Evolutionary conservation across 1,140 invertebrate species (phyloP), one percentile per base, ranked within the genome.

Genomic region (Hormaphis cornu): DNA sequence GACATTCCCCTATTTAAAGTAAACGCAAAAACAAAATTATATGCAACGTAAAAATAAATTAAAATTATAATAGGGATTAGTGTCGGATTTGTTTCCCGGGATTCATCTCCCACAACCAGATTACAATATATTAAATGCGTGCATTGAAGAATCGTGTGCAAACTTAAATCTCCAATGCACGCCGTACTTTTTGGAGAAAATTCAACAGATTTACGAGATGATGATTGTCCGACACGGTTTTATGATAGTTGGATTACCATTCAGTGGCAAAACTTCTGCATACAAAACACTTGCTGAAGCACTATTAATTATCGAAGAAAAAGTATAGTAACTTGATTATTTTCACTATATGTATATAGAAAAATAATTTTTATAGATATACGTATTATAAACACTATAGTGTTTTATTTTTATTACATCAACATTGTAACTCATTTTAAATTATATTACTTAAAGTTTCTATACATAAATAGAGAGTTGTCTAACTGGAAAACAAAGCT

Each of bases 171-270:
- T 96, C 1, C 91, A 95, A 77, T 87, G 87, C 71, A 89, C 86
- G 1, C 81, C 85, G 0, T 88, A 87, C 78, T 95, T 97, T 76
- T 77, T 95, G 58, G 88, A 93, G 78, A 97, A 97, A 80, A 86
- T 93, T 33, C 89, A 92, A 72, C 89, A 97, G 80, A 84, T 97
- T 18, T 97, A 94, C 77, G 93, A 97, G 80, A 97, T 96, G 92
- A 95, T 97, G 83, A 86, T 94, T 40, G 91, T 95, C 1, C 82
- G 91, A 30, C 92, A 95, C 77, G 89, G 89, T 10, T 83, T 91
- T 44, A 91, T 91, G 89, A 87, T 97, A 71, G 90, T 96, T 3
- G 94, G 95, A n/a, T 83, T 86, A 74, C 90, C 95, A 10, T 93
- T 95, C 76, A 91, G 89, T 37, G 91, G 90, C 18, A 94, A 94